Conservation (phyloP, 2,888 invertebrate species). For the Euplexia lucipara region DNA sequence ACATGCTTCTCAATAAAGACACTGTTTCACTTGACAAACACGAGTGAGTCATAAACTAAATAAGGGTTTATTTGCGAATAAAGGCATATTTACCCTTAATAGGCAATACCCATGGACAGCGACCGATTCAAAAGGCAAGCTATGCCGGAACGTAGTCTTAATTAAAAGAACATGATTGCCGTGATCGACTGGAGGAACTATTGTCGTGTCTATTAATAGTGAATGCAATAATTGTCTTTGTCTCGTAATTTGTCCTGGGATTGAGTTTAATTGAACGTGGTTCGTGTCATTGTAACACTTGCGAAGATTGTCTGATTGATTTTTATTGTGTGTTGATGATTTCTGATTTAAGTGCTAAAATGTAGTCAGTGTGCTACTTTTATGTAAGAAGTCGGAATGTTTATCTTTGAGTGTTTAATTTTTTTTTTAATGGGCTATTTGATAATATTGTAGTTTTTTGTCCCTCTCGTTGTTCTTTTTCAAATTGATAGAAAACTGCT, state of each 20-base stretch:
- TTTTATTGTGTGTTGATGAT: slow-evolving; percentile 31
- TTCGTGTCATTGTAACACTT: slow-evolving; percentile 47
- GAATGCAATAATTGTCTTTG: slow-evolving; percentile 51
- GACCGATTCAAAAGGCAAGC: slow-evolving; percentile 79
- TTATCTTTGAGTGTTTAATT: neutral
- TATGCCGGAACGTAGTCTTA: slow-evolving; percentile 83
- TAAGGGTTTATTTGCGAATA: slow-evolving; percentile 84
- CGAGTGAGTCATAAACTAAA: slow-evolving; percentile 83
- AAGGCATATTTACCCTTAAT: slow-evolving; percentile 83
- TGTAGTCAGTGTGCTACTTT: neutral
- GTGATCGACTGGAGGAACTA: slow-evolving; percentile 69
- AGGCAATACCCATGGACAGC: slow-evolving; percentile 78
- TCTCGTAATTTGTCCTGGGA: slow-evolving; percentile 39
- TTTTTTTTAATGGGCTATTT: no score
- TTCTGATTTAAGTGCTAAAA: slow-evolving; percentile 3
- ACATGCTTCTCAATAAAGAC: slow-evolving; percentile 75
- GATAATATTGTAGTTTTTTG: no score
- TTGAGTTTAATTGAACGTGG: slow-evolving; percentile 51
- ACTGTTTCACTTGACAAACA: slow-evolving; percentile 77
- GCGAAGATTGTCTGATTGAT: slow-evolving; percentile 19
- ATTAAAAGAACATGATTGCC: slow-evolving; percentile 65
- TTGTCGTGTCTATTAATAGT: slow-evolving; percentile 50
- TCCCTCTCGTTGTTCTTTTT: no score
- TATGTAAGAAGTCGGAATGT: neutral
- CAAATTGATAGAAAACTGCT: no score